Evolutionary conservation across 2,888 invertebrate species (phyloP), one percentile per base, ranked within the genome.

Genomic region (Meloe dianella): DNA sequence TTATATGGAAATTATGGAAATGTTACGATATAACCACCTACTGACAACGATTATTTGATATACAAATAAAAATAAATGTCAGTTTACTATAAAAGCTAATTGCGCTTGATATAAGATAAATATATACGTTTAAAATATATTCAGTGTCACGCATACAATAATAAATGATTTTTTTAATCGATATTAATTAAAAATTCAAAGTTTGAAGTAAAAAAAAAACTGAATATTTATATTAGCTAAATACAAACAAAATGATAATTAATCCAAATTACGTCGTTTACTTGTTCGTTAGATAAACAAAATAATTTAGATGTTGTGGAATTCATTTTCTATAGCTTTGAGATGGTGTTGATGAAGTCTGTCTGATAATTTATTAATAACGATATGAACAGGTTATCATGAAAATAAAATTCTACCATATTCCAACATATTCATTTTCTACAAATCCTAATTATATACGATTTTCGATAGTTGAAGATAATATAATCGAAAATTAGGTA

Each of bases 281-380:
- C 58, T 58, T 58, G 35, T 58, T 30, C n/a, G 58, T 58, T 58
- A 32, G 30, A 56, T 61, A 29, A 65, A 24, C 54, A 61, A 65
- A 65, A 20, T 57, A 47, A 61, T 60, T 58, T 61, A 10, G 47
- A 63, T 58, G 47, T 63, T 63, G 58, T 58, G 58, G 6, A 58
- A 58, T 20, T 58, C 24, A 63, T 27, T 61, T 38, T 27, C 20
- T 22, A 38, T 64, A 12, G 59, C 27, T 64, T 29, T 64, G 61
- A 20, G 30, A 58, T 47, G 58, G 61, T 27, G 61, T 57, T 65
- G 65, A 65, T 61, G 61, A 57, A 47, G 57, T 57, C 41, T 57
- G 22, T 38, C 51, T 65, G 54, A 65, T 65, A 61, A 61, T 41
- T 62, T 66, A 62, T 62, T 66, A 62, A 66, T 62, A 62, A 51